Evolutionary conservation across 1,140 invertebrate genomes (phyloP), one percentile per base, ranked within the genome.

Genomic region (Sarcophaga peregrina): DNA sequence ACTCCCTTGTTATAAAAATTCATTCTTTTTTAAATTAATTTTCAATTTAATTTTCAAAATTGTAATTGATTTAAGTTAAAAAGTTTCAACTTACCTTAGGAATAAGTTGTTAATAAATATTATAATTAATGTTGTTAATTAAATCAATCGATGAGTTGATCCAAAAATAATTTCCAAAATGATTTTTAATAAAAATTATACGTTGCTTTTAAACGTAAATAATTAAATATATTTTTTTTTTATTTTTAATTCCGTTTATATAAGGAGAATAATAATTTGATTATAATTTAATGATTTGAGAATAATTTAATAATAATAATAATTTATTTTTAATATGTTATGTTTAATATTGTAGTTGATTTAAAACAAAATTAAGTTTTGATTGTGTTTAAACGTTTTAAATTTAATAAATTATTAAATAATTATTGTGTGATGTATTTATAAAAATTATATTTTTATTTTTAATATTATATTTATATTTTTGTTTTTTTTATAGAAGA

Each of bases 331-430:
- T 37, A 37, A 37, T 37, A 37, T 37, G 1, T 37, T 37, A 37
- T 37, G 25, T 37, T 37, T 37, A 37, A 37, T 37, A 37, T 37
- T 37, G 25, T 37, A 37, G 25, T 37, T 37, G 25, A 37, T 37
- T 37, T 37, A 37, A 37, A 37, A 2, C 1, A 37, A 37, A 37
- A 2, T 37, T 37, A 37, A 37, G 25, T 37, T 37, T 37, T 37
- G 25, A 37, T 37, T 37, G 25, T 37, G 25, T 37, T 37, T 37
- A 37, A 37, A 8, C 50, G 15, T 47, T 76, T 47, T n/a, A 15
- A 13, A 48, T 25, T 50, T 50, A 50, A 78, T 78, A 50, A 7
- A 78, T 50, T 78, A 37, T 68, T 78, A 72, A 17, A 75, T 46
- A n/a, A 46, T n/a, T 76, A 47, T 73, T 25, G 5, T 73, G 17